Evolutionary conservation across 2,888 invertebrate genomes (phyloP).

Genomic region (Cerastis rubricosa): DNA sequence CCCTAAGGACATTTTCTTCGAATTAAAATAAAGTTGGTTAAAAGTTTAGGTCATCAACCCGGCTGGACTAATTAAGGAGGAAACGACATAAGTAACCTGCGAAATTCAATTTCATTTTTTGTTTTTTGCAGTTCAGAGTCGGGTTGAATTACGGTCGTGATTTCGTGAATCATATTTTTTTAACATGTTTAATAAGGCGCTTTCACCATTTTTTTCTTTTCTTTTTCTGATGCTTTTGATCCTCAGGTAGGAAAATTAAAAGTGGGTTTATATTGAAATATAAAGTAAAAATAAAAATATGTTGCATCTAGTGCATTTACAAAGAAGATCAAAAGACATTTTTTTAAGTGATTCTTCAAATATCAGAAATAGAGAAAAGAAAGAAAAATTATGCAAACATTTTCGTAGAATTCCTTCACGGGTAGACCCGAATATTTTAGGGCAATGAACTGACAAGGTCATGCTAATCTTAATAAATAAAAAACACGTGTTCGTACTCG

Average conservation of each 20-base stretch:
- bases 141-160: no score
- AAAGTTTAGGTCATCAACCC: background rate
- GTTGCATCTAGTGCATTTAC: no score
- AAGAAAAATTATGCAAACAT: background rate
- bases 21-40: slow-evolving; percentile 1
- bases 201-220: background rate
- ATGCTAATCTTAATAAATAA: background rate
- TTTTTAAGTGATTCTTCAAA: background rate
- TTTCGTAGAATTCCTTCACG: background rate
- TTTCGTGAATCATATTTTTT: no score
- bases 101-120: no score
- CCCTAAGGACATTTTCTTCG: background rate
- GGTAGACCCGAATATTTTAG: background rate
- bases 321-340: background rate
- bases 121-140: no score
- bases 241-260: background rate
- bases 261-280: no score
- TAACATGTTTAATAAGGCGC: no score
- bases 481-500: background rate
- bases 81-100: no score
- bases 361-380: background rate
- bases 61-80: background rate
- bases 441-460: background rate
- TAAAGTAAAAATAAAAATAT: no score
- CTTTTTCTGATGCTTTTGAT: background rate